Base-by-base conservation (phyloP, 1,140 invertebrate genomes). In the Drosophila orosa region DNA sequence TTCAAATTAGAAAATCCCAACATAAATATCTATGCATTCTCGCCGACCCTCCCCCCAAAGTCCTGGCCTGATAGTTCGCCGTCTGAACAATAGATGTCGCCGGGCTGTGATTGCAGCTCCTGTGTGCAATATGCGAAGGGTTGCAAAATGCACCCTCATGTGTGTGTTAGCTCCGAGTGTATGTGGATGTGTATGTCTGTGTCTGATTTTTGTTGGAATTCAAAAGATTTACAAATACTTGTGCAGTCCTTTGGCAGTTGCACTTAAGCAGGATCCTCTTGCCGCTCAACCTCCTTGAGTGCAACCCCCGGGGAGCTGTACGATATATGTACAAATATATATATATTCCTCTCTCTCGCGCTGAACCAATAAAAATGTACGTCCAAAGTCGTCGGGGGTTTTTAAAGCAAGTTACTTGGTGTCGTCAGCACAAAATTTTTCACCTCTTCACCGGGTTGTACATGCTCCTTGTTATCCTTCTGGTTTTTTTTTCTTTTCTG, bases 171-270 rank as follows among this genome's bases (percentile, higher is more conserved):
- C 25, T 17, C 1, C 10, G 27, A 50, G 47, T 39, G 37, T 19
- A 5, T 31, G 22, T 56, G 42, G 73, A 31, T 45, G 42, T 13
- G 50, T 44, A 58, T 60, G 33, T 68, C 48, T 72, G 55, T 80
- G 81, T 86, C 50, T 80, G 84, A 74, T 80, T 89, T 89, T 58
- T 71, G 84, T 61, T 87, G 84, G 84, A 89, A 89, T 89, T 89
- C 85, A 89, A 89, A 87, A 87, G 84, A 87, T 87, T 84, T 89
- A 89, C 84, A 90, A 84, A 89, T 89, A 89, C 84, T 89, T 89
- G 68, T 89, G 61, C 80, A 89, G 59, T 78, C 73, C 80, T 89
- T 80, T 80, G 76, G 60, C 68, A 71, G 60, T 75, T 89, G 83
- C 84, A 89, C 83, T 87, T 84, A 74, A 74, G 84, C 84, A 89